phyloP scores from a whole-genome alignment of 2,888 invertebrate genomes.

The Macrostomum cliftonense region DNA sequence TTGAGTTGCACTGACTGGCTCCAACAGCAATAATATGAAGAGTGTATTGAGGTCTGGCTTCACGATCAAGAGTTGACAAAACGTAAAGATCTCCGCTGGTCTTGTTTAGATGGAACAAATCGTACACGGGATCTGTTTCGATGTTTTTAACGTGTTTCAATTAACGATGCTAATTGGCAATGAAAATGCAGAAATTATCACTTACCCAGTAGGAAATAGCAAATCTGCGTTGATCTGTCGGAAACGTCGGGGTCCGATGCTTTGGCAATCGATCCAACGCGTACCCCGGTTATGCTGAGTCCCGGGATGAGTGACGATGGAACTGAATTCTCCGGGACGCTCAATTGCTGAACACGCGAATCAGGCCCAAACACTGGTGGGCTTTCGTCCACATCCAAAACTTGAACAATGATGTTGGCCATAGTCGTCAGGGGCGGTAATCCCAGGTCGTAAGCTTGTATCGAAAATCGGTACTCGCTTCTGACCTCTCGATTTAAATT shows the following conservation, averaged over 20 bases:
- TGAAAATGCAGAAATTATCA: too few relatives aligned
- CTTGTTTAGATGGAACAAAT: neutral
- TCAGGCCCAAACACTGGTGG: neutral
- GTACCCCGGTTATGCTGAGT: neutral
- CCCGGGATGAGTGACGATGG: neutral
- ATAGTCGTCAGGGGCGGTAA: neutral
- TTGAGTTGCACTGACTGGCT: neutral
- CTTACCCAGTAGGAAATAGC: neutral
- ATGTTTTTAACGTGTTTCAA: too few relatives aligned
- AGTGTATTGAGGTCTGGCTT: neutral
- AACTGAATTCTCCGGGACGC: neutral
- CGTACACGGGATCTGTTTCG: neutral
- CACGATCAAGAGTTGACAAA: neutral
- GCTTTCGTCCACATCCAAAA: neutral
- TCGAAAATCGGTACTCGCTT: neutral
- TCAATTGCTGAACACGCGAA: neutral
- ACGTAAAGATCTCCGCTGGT: neutral
- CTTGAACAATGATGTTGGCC: neutral
- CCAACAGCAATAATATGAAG: neutral
- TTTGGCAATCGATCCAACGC: neutral
- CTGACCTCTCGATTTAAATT: neutral
- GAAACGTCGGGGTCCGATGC: neutral
- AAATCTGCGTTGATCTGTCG: neutral
- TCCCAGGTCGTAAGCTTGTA: neutral
- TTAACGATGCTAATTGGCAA: too few relatives aligned